Evolutionary conservation across 2,888 invertebrate genomes (phyloP).

Genomic region (Ceraclea dissimilis): DNA sequence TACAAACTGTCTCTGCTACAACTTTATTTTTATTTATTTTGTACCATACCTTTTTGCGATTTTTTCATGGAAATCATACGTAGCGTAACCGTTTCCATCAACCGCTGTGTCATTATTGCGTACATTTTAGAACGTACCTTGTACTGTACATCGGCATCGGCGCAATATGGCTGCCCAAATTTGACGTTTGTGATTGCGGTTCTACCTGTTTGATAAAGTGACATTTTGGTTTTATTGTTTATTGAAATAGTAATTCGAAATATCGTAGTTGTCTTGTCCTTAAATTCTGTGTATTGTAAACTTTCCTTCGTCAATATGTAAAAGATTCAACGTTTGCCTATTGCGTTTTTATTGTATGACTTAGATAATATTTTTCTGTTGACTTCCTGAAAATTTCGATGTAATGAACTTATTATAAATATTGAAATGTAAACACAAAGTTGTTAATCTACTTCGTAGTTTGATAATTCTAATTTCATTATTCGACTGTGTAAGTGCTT

Average conservation of each 20-base stretch:
- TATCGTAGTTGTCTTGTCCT: neutral
- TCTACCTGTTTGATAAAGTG: slow-evolving; percentile 3
- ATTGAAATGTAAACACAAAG: neutral
- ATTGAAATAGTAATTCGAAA: neutral
- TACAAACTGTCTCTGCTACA: too few relatives aligned
- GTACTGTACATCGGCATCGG: neutral
- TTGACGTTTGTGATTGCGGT: slow-evolving; percentile 18
- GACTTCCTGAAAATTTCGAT: neutral
- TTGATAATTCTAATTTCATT: neutral
- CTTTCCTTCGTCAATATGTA: neutral
- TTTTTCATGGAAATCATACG: too few relatives aligned
- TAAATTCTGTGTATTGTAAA: neutral
- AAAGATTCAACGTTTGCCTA: neutral
- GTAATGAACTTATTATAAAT: neutral
- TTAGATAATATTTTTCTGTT: neutral
- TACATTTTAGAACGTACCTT: too few relatives aligned
- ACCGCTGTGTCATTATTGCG: too few relatives aligned
- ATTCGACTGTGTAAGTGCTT: neutral
- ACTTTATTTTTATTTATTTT: too few relatives aligned
- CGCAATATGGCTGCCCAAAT: slow-evolving; percentile 17
- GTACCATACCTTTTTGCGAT: too few relatives aligned
- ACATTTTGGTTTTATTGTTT: slow-evolving; percentile 11
- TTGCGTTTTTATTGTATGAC: neutral
- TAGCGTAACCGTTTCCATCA: too few relatives aligned
- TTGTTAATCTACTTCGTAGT: neutral